phyloP scores from a whole-genome alignment of 2,113 vertebrate species.

The Dipodomys ordii region DNA sequence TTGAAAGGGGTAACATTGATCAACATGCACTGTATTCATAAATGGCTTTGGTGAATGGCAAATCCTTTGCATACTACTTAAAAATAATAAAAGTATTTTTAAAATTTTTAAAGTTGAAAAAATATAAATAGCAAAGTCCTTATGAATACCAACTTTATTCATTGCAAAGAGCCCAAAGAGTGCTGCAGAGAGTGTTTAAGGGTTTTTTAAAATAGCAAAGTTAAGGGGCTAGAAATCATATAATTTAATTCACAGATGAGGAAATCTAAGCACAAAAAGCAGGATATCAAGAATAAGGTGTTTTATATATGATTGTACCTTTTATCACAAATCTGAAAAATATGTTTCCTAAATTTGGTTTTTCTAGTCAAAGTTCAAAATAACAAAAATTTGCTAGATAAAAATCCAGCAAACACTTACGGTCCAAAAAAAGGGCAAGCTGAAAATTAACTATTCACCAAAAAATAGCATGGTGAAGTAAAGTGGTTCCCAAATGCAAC shows the following conservation, averaged over 20 bases:
- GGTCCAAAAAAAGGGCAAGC: neutral
- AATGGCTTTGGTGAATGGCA: too few relatives aligned
- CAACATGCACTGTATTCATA: too few relatives aligned
- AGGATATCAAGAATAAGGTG: neutral
- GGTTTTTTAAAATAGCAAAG: neutral
- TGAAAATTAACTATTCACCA: slow-evolving; percentile 23
- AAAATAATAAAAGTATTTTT: too few relatives aligned
- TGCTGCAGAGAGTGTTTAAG: neutral
- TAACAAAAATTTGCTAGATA: neutral
- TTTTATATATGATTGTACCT: neutral
- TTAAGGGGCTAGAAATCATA: neutral
- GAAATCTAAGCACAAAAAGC: slow-evolving; percentile 10
- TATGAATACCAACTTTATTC: neutral
- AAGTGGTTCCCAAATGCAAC: neutral
- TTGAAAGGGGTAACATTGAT: too few relatives aligned
- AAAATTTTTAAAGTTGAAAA: neutral
- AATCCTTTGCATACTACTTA: too few relatives aligned
- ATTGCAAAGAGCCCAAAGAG: slow-evolving; percentile 21
- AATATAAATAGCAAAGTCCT: slow-evolving; percentile 27
- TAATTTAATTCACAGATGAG: neutral
- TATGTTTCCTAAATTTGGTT: neutral
- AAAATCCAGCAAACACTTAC: neutral
- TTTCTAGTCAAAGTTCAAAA: slow-evolving; percentile 40
- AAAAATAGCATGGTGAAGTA: slow-evolving; percentile 28
- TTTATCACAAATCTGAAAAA: neutral